Base-by-base conservation (phyloP, 2,797 vertebrate genomes). In the Zalophus californianus region DNA sequence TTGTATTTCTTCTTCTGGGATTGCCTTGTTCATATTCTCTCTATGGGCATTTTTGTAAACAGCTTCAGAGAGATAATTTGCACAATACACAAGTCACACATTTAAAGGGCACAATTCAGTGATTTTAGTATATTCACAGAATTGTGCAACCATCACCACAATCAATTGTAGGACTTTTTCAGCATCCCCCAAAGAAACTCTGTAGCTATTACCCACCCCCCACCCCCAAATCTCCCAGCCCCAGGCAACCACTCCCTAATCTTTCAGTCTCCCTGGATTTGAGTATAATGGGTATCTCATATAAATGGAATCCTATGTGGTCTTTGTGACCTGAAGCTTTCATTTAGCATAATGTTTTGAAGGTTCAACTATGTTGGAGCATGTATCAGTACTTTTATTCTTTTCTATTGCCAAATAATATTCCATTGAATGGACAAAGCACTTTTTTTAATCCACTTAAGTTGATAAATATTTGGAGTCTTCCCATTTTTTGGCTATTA, bases 241-340 rank as follows among this genome's bases (percentile, higher is more conserved):
- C 20, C 48, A 70, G 23, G 32, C 44, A 88, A 79, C n/a, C 10
- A 62, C 15, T 48, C 25, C n/a, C 21, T 68, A 32, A 77, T 21
- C 29, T 86, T 88, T 89, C 38, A 91, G 27, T 70, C 5, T 60
- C n/a, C 18, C 56, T 16, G 23, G 41, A 90, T 60, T 60, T 54
- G 21, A 96, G 13, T 86, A 90, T 60, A 58, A 66, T 5, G 27
- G 64, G 66, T 48, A 95, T 89, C 78, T 94, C 85, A 64, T 60
- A 35, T 86, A 60, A 86, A 62, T 56, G 12, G 15, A 90, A 86
- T 56, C 62, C 38, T 15, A 80, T 9, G 14, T 52, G 29, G 27
- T 68, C 5, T 70, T 60, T 90, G 41, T 52, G 58, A 86, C 64
- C 66, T 41, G 64, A 15, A n/a, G 27, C 29, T 90, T 90, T 90